Percentiles rank a stretch among this genome's conserved stretches.
These are phyloP conservation scores for Trissolcus basalis DNA, from an alignment of 1,140 invertebrate species.

Conservation along the genomic window DNA sequence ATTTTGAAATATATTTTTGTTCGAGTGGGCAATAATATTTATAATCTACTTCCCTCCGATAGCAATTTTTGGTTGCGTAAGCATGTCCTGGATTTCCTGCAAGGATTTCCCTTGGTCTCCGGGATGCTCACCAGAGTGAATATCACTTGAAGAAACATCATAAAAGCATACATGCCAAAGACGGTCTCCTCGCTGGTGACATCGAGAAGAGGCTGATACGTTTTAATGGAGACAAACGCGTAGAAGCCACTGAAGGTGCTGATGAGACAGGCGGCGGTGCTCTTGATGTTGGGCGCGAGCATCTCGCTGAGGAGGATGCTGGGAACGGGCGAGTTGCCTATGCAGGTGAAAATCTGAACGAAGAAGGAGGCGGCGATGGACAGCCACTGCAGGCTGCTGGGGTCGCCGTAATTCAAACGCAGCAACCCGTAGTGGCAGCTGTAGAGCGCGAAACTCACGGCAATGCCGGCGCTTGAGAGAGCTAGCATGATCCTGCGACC, in stretches of 20 bases:
- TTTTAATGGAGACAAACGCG: constrained; percentile 85
- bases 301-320: constrained; percentile 85
- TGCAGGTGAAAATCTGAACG: constrained; percentile 77
- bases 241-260: constrained; percentile 83
- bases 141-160: constrained; percentile 79
- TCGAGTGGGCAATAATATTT: too few relatives aligned
- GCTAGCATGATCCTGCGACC: constrained; percentile 83
- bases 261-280: constrained; percentile 82
- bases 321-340: constrained; percentile 84
- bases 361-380: constrained; percentile 79
- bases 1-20: too few relatives aligned
- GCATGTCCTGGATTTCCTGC: constrained; percentile 59
- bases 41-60: not conserved
- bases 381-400: constrained; percentile 74
- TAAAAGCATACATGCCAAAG: constrained; percentile 84
- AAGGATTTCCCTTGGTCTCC: constrained; percentile 90
- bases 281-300: constrained; percentile 83
- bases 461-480: constrained; percentile 78
- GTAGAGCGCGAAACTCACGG: constrained; percentile 76
- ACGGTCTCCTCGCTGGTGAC: constrained; percentile 81
- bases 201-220: constrained; percentile 81
- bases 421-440: constrained; percentile 81
- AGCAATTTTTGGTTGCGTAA: constrained; percentile 16
- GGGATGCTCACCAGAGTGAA: constrained; percentile 82
- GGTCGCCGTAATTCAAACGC: constrained; percentile 72